Conservation (phyloP, 2,888 invertebrate species). For the Pyrrhosoma nymphula region DNA sequence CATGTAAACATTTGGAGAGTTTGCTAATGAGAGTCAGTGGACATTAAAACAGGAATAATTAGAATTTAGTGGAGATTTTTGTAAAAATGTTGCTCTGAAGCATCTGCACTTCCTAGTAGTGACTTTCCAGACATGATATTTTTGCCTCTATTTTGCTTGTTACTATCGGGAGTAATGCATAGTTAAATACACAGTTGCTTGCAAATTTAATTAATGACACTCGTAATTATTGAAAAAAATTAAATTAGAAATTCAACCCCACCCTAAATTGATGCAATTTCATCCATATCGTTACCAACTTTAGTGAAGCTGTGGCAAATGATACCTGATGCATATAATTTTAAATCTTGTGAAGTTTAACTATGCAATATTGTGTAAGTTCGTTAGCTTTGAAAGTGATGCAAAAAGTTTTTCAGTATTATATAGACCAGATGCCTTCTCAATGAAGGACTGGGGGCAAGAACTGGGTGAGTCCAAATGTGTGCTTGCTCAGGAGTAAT, state of each 20-base stretch:
- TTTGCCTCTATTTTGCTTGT: conserved; percentile 45
- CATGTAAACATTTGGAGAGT: conserved; percentile 43
- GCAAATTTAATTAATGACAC: neutral
- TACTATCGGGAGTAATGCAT: conserved; percentile 37
- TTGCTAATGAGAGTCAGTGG: conserved; percentile 25
- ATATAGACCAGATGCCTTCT: neutral
- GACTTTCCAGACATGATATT: conserved; percentile 28
- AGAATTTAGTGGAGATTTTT: conserved; percentile 39
- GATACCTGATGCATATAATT: neutral
- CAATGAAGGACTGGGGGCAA: neutral
- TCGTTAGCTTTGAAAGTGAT: neutral
- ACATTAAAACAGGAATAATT: neutral
- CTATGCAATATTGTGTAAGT: conserved; percentile 41
- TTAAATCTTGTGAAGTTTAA: conserved; percentile 33
- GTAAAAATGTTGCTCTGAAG: conserved; percentile 28
- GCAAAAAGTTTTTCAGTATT: neutral
- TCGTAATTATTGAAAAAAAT: neutral
- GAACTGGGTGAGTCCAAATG: neutral
- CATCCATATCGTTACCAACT: neutral
- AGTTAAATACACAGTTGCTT: conserved; percentile 35
- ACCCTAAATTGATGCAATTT: neutral
- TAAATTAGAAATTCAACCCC: neutral
- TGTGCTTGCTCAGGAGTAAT: neutral
- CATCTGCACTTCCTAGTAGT: conserved; percentile 44
- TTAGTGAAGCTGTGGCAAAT: too few relatives aligned